These are phyloP conservation scores for Nomada flava DNA, from an alignment of 2,888 invertebrate species.

Conservation along the genomic window DNA sequence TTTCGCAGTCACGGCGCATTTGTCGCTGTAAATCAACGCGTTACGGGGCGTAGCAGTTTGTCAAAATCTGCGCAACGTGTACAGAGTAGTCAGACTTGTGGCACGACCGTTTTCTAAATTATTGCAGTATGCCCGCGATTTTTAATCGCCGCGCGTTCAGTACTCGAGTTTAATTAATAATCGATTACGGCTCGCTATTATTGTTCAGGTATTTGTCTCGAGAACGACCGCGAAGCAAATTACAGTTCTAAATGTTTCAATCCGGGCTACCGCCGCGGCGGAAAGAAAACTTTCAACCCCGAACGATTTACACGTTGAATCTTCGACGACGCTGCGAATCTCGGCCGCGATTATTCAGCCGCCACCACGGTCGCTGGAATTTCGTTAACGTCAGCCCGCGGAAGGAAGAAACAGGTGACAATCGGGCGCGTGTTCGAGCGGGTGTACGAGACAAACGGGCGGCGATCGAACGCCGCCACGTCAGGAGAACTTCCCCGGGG, in stretches of 20 bases:
- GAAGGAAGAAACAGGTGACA: constrained; percentile 32
- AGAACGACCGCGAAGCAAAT: no score
- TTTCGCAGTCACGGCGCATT: background rate
- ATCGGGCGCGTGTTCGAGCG: constrained; percentile 9
- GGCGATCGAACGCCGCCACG: constrained; percentile 34
- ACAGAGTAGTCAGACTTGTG: background rate
- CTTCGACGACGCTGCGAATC: no score
- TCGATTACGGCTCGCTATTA: no score
- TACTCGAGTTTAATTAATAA: no score
- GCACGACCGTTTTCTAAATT: background rate
- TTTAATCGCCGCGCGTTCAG: no score
- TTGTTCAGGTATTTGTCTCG: no score
- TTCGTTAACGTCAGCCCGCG: background rate
- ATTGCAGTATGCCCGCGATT: no score
- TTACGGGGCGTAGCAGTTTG: background rate
- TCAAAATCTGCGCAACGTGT: background rate
- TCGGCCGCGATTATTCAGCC: no score
- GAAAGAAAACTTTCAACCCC: no score
- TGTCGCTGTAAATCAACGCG: constrained; percentile 2
- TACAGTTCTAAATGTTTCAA: no score
- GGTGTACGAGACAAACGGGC: constrained; percentile 14
- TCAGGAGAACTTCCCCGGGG: constrained; percentile 65
- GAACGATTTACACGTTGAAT: no score
- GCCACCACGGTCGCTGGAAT: background rate
- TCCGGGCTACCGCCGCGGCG: no score